Percentiles rank a stretch among this genome's conserved stretches.
Evolutionary conservation across 2,113 vertebrate genomes (phyloP).

Genomic region (Phalacrocorax aristotelis): DNA sequence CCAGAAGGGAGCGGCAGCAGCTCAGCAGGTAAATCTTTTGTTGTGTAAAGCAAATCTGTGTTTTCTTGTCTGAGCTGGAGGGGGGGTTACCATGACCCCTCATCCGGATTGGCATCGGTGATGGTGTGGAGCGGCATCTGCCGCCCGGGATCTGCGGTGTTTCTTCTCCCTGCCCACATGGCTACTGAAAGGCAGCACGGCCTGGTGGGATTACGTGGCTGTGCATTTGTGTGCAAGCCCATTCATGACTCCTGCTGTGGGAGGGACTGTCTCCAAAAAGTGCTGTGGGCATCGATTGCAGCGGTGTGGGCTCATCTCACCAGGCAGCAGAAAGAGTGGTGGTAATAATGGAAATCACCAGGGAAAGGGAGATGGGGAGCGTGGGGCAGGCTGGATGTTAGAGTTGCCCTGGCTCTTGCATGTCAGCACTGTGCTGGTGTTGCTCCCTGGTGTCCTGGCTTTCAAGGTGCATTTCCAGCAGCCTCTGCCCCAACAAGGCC

Average conservation of each 20-base stretch:
- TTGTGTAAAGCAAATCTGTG: neutral
- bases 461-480: neutral
- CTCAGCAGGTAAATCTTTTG: neutral
- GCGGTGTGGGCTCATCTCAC: rapidly evolving
- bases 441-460: neutral
- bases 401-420: rapidly evolving
- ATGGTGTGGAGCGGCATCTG: rapidly evolving
- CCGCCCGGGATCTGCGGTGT: rapidly evolving
- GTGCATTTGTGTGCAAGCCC: neutral
- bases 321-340: neutral
- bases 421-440: rapidly evolving
- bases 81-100: rapidly evolving
- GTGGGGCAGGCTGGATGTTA: rapidly evolving
- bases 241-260: neutral
- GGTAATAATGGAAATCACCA: neutral
- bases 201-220: neutral
- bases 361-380: neutral
- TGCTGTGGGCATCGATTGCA: neutral
- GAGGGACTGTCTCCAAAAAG: neutral
- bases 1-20: neutral
- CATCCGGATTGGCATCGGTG: rapidly evolving
- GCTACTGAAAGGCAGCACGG: neutral
- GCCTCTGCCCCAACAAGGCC: neutral
- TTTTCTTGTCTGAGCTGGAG: neutral
- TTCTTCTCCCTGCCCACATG: neutral